Conservation (phyloP, 1,140 invertebrate species). For the Drosophila obscura region DNA sequence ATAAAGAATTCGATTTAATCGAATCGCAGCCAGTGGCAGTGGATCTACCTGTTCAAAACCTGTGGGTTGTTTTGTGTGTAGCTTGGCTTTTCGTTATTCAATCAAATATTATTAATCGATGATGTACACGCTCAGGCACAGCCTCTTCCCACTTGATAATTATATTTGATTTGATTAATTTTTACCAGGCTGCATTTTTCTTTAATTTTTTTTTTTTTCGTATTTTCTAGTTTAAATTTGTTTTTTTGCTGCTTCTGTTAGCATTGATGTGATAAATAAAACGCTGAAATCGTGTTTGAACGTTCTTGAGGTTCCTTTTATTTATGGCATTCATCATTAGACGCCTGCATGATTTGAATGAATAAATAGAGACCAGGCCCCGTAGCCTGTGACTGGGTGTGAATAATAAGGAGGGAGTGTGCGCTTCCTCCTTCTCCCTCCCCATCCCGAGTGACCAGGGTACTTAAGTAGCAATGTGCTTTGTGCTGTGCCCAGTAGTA, state of each 20-base stretch:
- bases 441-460: slow-evolving; percentile 8
- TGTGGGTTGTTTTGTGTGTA: too few relatives aligned
- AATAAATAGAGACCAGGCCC: slow-evolving; percentile 43
- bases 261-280: slow-evolving; percentile 42
- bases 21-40: slow-evolving; percentile 19
- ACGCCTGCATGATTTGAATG: slow-evolving; percentile 66
- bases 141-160: slow-evolving; percentile 14
- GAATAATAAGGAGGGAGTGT: slow-evolving; percentile 36
- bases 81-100: slow-evolving; percentile 11
- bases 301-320: slow-evolving; percentile 49
- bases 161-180: slow-evolving; percentile 26
- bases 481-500: neutral
- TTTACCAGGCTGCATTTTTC: slow-evolving; percentile 5
- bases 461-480: slow-evolving; percentile 3
- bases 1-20: slow-evolving; percentile 47
- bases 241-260: slow-evolving; percentile 23
- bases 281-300: slow-evolving; percentile 24
- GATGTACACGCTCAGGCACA: slow-evolving; percentile 28
- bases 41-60: slow-evolving; percentile 34
- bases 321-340: slow-evolving; percentile 68
- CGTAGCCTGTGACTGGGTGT: slow-evolving; percentile 23
- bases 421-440: neutral
- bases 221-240: slow-evolving; percentile 37
- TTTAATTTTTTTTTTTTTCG: slow-evolving; percentile 10
- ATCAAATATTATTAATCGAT: slow-evolving; percentile 42